Evolutionary conservation across 2,113 vertebrate species (phyloP).

Genomic region (Cephalopterus ornatus): DNA sequence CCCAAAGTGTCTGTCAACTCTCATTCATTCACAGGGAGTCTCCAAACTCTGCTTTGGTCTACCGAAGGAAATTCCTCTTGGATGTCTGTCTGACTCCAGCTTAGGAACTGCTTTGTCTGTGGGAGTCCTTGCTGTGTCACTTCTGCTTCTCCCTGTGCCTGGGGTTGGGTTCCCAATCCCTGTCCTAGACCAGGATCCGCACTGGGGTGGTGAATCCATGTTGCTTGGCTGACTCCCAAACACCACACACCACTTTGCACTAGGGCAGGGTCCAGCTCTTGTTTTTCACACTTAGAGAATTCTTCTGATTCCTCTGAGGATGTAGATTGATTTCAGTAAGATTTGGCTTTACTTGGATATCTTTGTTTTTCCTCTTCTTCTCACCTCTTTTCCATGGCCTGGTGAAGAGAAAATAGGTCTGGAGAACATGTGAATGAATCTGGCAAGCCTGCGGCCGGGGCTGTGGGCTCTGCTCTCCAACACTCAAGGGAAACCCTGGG

Average conservation of each 20-base stretch:
- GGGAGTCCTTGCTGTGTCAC: not conserved
- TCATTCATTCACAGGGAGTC: not conserved
- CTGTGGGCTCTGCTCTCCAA: not conserved
- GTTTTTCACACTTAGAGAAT: not conserved
- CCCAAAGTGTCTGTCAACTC: accelerated
- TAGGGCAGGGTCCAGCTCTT: not conserved
- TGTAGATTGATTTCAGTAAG: not conserved
- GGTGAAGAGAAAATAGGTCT: not conserved
- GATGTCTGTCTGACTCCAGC: accelerated
- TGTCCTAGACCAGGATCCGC: not conserved
- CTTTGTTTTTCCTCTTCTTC: not conserved
- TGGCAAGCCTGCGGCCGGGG: not conserved
- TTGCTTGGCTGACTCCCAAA: not conserved
- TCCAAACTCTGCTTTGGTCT: not conserved
- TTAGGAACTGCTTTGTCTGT: not conserved
- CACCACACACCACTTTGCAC: not conserved
- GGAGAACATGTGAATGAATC: not conserved
- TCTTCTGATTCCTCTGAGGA: not conserved
- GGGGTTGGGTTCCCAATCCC: not conserved
- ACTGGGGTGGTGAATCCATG: accelerated
- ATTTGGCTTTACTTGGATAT: not conserved
- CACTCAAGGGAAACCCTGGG: not conserved
- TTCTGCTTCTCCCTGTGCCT: not conserved
- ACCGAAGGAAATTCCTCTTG: not conserved
- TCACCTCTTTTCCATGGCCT: not conserved